phyloP scores from a whole-genome alignment of 2,888 invertebrate species.

The Eilema griseolum region DNA sequence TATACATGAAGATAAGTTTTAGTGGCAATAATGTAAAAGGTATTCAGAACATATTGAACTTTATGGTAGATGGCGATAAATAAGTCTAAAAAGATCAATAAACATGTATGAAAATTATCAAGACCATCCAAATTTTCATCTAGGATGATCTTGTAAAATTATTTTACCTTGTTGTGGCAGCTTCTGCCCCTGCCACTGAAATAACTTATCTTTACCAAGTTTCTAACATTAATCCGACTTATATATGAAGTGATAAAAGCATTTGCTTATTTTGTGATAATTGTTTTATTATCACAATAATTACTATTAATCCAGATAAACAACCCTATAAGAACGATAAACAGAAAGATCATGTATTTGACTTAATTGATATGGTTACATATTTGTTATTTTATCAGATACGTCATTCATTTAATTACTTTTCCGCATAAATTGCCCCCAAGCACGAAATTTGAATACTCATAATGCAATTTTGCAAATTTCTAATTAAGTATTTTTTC shows the following conservation, averaged over 20 bases:
- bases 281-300: constrained; percentile 40
- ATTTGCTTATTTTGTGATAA: constrained; percentile 40
- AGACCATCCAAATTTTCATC: not conserved
- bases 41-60: not conserved
- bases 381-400: not conserved
- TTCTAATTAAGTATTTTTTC: no score
- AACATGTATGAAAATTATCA: not conserved
- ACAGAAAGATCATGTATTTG: constrained; percentile 9
- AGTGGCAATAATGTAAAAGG: no score
- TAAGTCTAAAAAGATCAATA: not conserved
- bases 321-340: constrained; percentile 39
- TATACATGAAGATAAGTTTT: not conserved
- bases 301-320: constrained; percentile 54
- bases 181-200: constrained; percentile 24
- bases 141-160: not conserved
- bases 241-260: constrained; percentile 63
- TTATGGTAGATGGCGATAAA: not conserved
- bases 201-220: constrained; percentile 22
- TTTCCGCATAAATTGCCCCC: not conserved
- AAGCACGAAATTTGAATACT: not conserved
- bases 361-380: not conserved
- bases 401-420: not conserved
- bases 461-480: no score
- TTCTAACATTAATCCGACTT: constrained; percentile 47
- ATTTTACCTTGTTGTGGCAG: constrained; percentile 39